Conservation (phyloP, 2,888 invertebrate species). For the Cartodere bifasciata region DNA sequence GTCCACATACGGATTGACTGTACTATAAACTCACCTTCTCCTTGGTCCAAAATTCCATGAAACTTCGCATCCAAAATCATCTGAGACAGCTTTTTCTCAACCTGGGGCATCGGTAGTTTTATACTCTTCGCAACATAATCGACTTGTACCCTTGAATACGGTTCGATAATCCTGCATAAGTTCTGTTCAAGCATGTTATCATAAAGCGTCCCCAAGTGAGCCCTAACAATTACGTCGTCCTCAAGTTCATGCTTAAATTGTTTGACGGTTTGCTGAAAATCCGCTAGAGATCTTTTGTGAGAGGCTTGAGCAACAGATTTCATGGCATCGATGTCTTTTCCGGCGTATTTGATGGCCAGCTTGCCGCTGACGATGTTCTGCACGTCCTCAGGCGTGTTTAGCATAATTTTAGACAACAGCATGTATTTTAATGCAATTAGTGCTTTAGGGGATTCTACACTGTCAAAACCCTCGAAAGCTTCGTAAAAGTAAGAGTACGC, state of each 20-base stretch:
- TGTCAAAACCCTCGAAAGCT: conserved; percentile 97
- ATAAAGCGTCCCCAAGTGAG: conserved; percentile 92
- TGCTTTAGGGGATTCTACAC: conserved; percentile 83
- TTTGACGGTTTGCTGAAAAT: conserved; percentile 84
- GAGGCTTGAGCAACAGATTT: conserved; percentile 92
- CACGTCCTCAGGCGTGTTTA: conserved; percentile 93
- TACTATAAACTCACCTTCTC: conserved; percentile 64
- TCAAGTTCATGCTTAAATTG: conserved; percentile 80
- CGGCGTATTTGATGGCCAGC: conserved; percentile 90
- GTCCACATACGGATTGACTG: too few species aligned
- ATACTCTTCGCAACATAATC: conserved; percentile 86
- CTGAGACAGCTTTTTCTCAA: conserved; percentile 98
- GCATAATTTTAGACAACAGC: conserved; percentile 97
- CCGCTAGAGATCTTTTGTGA: conserved; percentile 90
- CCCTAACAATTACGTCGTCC: conserved; percentile 92
- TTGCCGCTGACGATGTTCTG: conserved; percentile 92
- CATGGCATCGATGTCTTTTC: conserved; percentile 96
- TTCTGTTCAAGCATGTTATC: conserved; percentile 99
- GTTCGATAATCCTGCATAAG: conserved; percentile 95
- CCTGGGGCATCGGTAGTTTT: conserved; percentile 76
- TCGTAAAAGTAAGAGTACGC: conserved; percentile 99
- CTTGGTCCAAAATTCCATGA: conserved; percentile 95
- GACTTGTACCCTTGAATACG: conserved; percentile 93
- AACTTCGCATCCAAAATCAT: conserved; percentile 99
- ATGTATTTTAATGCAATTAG: conserved; percentile 96